Conservation (phyloP, 2,797 vertebrate species). For the Melanotaenia maccullochi region DNA sequence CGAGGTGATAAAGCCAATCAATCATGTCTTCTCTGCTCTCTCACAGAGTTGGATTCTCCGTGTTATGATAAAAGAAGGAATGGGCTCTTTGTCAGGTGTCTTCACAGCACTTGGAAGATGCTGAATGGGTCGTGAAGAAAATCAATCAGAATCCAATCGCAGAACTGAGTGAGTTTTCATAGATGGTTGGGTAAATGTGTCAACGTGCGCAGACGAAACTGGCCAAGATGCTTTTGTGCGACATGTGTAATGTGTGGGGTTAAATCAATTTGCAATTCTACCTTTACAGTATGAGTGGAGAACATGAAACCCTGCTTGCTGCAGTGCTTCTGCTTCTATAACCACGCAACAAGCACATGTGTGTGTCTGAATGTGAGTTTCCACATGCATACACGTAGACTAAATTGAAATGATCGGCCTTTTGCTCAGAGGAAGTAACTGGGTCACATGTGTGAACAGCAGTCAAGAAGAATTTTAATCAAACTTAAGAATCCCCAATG, state of each 20-base stretch:
- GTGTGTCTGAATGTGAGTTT: slow-evolving; percentile 5
- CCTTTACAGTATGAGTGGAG: background rate
- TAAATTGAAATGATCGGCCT: slow-evolving; percentile 26
- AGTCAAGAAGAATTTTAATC: slow-evolving; percentile 73
- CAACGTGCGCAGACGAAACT: background rate
- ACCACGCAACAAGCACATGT: slow-evolving; percentile 1
- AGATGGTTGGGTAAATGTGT: slow-evolving; percentile 14
- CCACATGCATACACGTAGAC: background rate
- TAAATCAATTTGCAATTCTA: background rate
- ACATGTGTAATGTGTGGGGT: background rate
- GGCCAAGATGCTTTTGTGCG: background rate
- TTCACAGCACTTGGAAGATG: slow-evolving; percentile 1
- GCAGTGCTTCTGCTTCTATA: background rate
- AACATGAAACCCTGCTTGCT: background rate
- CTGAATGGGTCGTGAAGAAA: slow-evolving; percentile 34
- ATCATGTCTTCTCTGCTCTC: slow-evolving; percentile 24
- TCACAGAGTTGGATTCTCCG: slow-evolving; percentile 20
- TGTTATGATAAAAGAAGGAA: slow-evolving; percentile 59
- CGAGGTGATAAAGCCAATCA: slow-evolving; percentile 51
- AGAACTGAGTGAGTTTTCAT: slow-evolving; percentile 19
- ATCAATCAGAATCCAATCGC: slow-evolving; percentile 60
- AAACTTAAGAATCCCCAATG: slow-evolving; percentile 70
- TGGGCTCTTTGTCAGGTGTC: slow-evolving; percentile 51
- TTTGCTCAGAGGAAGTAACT: slow-evolving; percentile 60
- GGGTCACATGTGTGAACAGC: slow-evolving; percentile 71